These are phyloP conservation scores for Columba livia DNA, from an alignment of 2,113 vertebrate species.

Conservation along the genomic window DNA sequence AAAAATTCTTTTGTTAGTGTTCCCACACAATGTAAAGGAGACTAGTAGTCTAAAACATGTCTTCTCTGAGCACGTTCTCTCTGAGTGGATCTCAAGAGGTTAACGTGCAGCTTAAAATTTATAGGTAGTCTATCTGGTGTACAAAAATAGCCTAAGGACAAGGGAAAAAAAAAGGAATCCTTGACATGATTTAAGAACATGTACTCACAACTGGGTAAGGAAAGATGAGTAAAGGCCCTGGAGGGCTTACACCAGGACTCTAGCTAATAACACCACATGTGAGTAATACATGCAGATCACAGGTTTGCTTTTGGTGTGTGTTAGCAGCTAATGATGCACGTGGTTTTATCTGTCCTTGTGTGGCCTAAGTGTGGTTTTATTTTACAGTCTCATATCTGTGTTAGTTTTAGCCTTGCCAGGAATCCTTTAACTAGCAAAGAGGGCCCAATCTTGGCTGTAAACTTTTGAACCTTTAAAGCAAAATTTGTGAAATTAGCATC, in stretches of 20 bases:
- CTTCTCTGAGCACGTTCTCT: background rate
- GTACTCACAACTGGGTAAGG: background rate
- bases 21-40: background rate
- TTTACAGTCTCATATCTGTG: background rate
- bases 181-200: background rate
- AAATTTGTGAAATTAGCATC: background rate
- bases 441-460: background rate
- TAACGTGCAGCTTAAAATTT: background rate
- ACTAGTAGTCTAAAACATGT: background rate
- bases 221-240: background rate
- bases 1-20: background rate
- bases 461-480: background rate
- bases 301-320: background rate
- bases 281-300: background rate
- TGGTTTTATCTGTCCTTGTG: background rate
- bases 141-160: background rate
- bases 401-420: background rate
- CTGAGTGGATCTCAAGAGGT: background rate
- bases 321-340: background rate
- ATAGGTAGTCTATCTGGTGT: background rate
- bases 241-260: background rate
- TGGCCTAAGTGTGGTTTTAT: accelerated
- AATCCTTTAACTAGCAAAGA: background rate
- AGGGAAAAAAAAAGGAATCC: background rate
- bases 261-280: background rate